phyloP scores from a whole-genome alignment of 2,888 invertebrate genomes.

The Mythimna ferrago region DNA sequence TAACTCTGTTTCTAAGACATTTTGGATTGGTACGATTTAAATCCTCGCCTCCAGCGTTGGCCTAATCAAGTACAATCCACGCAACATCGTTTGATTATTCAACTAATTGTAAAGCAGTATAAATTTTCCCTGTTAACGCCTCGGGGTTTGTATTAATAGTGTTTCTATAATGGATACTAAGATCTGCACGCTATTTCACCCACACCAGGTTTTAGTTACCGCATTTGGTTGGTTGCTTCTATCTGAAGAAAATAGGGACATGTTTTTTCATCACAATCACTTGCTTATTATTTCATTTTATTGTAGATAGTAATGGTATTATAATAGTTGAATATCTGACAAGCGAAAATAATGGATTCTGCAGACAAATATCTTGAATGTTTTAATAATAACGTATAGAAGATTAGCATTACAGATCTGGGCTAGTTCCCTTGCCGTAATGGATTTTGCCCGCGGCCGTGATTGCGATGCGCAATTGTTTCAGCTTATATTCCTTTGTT shows the following conservation, averaged over 20 bases:
- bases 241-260: conserved; percentile 14
- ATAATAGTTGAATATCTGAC: background rate
- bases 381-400: conserved; percentile 49
- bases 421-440: conserved; percentile 61
- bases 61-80: conserved; percentile 58
- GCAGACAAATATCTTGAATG: conserved; percentile 47
- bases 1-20: conserved; percentile 49
- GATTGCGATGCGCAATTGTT: conserved; percentile 74
- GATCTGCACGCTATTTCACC: conserved; percentile 58
- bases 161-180: conserved; percentile 48
- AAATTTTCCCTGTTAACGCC: conserved; percentile 54
- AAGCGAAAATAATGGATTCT: conserved; percentile 31
- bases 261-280: background rate
- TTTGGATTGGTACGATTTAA: conserved; percentile 52
- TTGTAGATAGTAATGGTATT: background rate
- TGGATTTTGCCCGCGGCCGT: conserved; percentile 66
- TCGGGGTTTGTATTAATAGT: conserved; percentile 53
- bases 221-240: conserved; percentile 24
- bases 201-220: conserved; percentile 16
- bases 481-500: conserved; percentile 72
- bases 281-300: background rate
- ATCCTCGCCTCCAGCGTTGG: conserved; percentile 49
- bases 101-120: conserved; percentile 56
- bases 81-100: conserved; percentile 55
- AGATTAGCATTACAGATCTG: conserved; percentile 61